Percentiles rank a stretch among this genome's conserved stretches.
phyloP scores from a whole-genome alignment of 1,140 invertebrate genomes.

The Zaprionus ghesquierei region DNA sequence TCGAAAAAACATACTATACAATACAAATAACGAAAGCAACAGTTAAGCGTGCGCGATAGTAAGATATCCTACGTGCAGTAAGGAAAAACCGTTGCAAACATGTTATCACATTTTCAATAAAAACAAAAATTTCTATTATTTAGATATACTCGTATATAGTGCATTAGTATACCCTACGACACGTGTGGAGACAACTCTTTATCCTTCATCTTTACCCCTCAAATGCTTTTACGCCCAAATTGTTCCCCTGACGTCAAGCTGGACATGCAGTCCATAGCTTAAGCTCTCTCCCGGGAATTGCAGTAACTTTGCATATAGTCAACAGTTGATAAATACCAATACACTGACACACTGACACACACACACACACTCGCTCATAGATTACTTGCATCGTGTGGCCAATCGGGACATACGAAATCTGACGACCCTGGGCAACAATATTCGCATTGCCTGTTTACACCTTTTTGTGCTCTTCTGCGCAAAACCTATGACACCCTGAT shows the following conservation, averaged over 20 bases:
- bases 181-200: no score
- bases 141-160: no score
- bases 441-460: not conserved
- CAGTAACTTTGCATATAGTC: not conserved
- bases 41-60: no score
- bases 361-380: not conserved
- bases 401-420: not conserved
- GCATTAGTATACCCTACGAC: no score
- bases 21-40: no score
- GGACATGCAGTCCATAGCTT: not conserved
- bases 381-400: not conserved
- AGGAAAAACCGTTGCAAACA: no score
- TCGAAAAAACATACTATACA: no score
- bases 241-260: not conserved
- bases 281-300: not conserved
- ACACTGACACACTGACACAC: not conserved
- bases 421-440: constrained; percentile 3
- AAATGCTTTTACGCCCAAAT: not conserved
- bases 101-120: no score
- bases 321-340: not conserved
- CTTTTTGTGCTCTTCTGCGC: not conserved
- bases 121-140: no score
- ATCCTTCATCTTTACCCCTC: not conserved
- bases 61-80: no score
- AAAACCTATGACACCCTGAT: constrained; percentile 9